phyloP scores from a whole-genome alignment of 2,797 vertebrate species.

The Argya squamiceps region DNA sequence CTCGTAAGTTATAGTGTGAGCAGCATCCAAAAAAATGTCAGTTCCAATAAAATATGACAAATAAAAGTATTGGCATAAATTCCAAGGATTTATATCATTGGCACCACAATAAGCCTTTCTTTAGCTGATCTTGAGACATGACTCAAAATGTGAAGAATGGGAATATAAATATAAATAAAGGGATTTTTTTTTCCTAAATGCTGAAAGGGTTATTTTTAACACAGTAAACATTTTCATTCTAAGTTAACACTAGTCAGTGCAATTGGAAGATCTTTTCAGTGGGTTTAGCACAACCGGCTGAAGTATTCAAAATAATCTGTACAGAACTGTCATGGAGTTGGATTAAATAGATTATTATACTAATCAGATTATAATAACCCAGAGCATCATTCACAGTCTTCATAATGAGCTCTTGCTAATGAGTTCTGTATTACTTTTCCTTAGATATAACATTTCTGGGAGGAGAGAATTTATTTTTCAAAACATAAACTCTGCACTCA shows the following conservation, averaged over 20 bases:
- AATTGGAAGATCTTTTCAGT: background rate
- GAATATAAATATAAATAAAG: constrained; percentile 33
- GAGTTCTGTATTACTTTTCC: background rate
- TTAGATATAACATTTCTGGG: background rate
- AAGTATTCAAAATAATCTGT: background rate
- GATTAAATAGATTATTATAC: background rate
- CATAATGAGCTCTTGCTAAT: background rate
- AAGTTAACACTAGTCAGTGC: background rate
- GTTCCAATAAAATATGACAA: constrained; percentile 25
- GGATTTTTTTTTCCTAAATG: background rate
- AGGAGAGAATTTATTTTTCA: background rate
- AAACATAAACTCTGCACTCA: background rate
- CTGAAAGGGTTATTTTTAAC: constrained; percentile 50
- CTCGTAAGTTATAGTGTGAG: background rate
- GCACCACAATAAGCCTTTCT: constrained; percentile 2
- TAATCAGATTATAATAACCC: constrained; percentile 4
- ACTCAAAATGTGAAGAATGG: constrained; percentile 55
- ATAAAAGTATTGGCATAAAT: constrained; percentile 30
- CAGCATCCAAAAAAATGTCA: constrained; percentile 35
- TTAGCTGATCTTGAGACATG: constrained; percentile 42
- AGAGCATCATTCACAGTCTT: background rate
- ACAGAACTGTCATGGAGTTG: background rate
- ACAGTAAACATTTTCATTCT: background rate
- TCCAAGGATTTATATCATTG: background rate
- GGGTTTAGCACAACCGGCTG: background rate